Conservation (phyloP, 2,888 invertebrate genomes). For the Caenorhabditis wallacei region DNA sequence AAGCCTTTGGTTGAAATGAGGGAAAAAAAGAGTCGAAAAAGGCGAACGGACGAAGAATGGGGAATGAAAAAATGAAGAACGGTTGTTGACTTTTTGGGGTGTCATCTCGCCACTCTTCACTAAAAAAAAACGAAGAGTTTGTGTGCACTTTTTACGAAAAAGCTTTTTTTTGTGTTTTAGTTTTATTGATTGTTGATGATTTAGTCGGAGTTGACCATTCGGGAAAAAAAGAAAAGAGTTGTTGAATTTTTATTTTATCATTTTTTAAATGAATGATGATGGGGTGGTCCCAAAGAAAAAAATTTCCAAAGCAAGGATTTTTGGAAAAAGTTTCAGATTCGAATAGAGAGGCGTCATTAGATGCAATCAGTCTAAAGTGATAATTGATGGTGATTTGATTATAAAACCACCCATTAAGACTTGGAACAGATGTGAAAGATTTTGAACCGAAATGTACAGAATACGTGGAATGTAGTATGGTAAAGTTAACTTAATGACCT, state of each 20-base stretch:
- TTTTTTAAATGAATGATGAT: too few relatives aligned
- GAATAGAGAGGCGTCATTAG: too few relatives aligned
- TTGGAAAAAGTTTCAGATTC: too few relatives aligned
- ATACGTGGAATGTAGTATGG: not conserved
- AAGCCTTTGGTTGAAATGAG: not conserved
- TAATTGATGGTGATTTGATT: conserved; percentile 15
- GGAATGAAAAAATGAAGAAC: conserved; percentile 17
- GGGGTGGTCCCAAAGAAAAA: too few relatives aligned
- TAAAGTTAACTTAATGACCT: not conserved
- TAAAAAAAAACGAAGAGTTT: conserved; percentile 13
- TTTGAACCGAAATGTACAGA: not conserved
- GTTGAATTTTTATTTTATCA: too few relatives aligned
- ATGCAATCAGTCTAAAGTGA: not conserved
- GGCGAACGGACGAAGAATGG: conserved; percentile 13
- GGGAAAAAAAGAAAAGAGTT: too few relatives aligned
- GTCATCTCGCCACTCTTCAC: conserved; percentile 44
- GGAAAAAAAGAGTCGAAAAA: conserved; percentile 11
- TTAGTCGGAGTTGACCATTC: not conserved
- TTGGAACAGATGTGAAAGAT: not conserved
- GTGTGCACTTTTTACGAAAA: conserved; percentile 48
- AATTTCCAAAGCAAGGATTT: too few relatives aligned
- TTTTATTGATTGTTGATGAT: conserved; percentile 31
- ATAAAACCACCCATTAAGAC: conserved; percentile 19
- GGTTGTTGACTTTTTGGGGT: conserved; percentile 49
- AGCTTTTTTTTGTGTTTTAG: conserved; percentile 24